A percentile compares a stretch with the other conserved stretches of the same genome.
Conservation (phyloP, 2,113 vertebrate genomes). For the Eclectus roratus region DNA sequence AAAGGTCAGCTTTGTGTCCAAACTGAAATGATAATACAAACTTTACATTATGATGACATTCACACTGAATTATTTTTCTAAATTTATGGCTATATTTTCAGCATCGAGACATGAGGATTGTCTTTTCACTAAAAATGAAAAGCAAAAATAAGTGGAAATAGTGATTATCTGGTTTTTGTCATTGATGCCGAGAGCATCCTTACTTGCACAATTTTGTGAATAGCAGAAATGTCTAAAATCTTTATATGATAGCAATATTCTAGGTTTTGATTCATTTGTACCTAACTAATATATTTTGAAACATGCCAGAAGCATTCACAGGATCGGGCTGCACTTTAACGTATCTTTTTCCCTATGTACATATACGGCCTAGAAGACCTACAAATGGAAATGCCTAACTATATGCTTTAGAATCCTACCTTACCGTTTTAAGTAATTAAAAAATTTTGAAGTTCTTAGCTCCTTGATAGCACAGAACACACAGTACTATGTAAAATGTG, state of each 20-base stretch:
- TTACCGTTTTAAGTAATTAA: background rate
- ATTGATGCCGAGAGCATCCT: background rate
- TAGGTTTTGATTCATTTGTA: background rate
- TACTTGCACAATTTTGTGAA: background rate
- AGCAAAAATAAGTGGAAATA: background rate
- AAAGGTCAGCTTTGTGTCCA: background rate
- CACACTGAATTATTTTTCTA: background rate
- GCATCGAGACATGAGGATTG: background rate
- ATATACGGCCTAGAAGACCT: no score
- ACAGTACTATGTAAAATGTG: background rate
- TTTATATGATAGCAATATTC: background rate
- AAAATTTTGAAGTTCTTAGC: background rate
- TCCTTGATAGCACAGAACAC: background rate
- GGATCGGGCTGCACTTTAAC: background rate
- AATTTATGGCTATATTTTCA: background rate
- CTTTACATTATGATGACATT: background rate
- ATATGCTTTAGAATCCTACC: background rate
- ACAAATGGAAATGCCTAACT: background rate
- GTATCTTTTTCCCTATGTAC: background rate
- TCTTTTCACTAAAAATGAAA: background rate
- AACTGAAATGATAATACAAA: background rate
- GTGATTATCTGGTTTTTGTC: background rate
- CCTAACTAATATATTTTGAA: background rate
- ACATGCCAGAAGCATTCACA: background rate
- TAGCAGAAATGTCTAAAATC: background rate